These are phyloP conservation scores for Trichomalopsis sarcophagae DNA, from an alignment of 1,140 invertebrate species.

Conservation along the genomic window DNA sequence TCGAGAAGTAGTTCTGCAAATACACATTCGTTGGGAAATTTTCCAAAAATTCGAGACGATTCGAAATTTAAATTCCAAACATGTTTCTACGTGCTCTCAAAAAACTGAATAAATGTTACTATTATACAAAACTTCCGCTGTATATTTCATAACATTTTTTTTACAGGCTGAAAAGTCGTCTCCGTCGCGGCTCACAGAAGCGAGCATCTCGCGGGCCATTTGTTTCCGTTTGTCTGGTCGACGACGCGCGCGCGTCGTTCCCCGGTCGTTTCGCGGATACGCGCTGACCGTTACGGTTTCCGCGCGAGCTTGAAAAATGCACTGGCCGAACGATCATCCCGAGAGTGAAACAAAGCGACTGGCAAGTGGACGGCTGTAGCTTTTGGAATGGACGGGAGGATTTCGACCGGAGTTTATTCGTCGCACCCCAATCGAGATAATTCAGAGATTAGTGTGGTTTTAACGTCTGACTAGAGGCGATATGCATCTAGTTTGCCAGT, in stretches of 20 bases:
- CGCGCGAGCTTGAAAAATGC: slow-evolving; percentile 13
- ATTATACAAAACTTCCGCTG: too few species aligned
- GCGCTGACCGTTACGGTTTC: background rate
- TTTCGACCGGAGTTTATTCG: background rate
- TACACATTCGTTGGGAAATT: too few species aligned
- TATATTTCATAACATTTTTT: too few species aligned
- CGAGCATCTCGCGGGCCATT: slow-evolving; percentile 40
- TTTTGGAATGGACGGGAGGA: background rate
- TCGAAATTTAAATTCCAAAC: too few species aligned
- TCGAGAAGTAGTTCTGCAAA: too few species aligned
- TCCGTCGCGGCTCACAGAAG: background rate
- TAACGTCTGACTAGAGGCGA: background rate
- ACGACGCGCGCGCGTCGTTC: background rate
- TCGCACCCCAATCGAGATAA: background rate
- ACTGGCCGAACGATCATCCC: slow-evolving; percentile 15
- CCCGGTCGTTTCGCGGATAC: background rate
- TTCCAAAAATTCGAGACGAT: too few species aligned
- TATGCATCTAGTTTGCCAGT: too few species aligned
- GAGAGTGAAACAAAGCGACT: slow-evolving; percentile 3
- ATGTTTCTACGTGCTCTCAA: too few species aligned
- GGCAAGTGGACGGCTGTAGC: too few species aligned
- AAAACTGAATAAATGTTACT: too few species aligned
- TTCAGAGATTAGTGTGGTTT: background rate
- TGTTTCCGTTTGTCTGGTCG: slow-evolving; percentile 52
- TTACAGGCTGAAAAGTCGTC: background rate